Evolutionary conservation across 2,888 invertebrate genomes (phyloP), one percentile per base, ranked within the genome.

Genomic region (Tortricodes alternella): DNA sequence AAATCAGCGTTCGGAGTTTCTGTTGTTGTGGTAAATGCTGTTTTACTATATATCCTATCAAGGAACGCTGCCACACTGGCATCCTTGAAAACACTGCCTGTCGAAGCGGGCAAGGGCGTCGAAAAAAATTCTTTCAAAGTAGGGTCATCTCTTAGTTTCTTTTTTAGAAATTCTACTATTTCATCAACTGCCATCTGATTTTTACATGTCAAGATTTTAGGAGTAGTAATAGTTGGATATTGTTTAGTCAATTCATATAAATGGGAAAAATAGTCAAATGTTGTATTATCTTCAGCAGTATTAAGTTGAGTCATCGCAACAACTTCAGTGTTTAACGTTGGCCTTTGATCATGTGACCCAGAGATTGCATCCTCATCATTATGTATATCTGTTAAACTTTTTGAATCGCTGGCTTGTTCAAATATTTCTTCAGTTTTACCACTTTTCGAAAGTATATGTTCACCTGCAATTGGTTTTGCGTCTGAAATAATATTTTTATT

Each of bases 161-260:
- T 82, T 64, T 81, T 89, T 3, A 90, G 61, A 58, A 89, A 61
- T 59, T 86, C 78, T 21, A 89, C 70, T 52, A 90, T 80, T 50
- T 85, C 80, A 21, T 89, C 86, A 1, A 89, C 71, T 9, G 73
- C 77, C 43, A 84, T 62, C 3, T 67, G 53, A 53, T 84, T 78
- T 69, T 81, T 82, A 61, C 89, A 89, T 58, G 67, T 61, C 34
- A 69, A 64, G 5, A 67, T 61, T 59, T 66, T 67, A 23, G 62
- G 57, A 2, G 73, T 67, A 3, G 63, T 64, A 11, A 72, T 38
- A 71, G 59, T 3, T 29, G 35, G 29, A 5, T 3, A n/a, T 11
- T 64, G 43, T 56, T 60, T 72, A 29, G 73, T 76, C 46, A 73
- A 68, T 43, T 80, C 73, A 61, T 78, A 74, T 13, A 79, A 64